Percentiles rank a stretch among this genome's conserved stretches.
phyloP scores from a whole-genome alignment of 2,888 invertebrate genomes.

The Autographa gamma region DNA sequence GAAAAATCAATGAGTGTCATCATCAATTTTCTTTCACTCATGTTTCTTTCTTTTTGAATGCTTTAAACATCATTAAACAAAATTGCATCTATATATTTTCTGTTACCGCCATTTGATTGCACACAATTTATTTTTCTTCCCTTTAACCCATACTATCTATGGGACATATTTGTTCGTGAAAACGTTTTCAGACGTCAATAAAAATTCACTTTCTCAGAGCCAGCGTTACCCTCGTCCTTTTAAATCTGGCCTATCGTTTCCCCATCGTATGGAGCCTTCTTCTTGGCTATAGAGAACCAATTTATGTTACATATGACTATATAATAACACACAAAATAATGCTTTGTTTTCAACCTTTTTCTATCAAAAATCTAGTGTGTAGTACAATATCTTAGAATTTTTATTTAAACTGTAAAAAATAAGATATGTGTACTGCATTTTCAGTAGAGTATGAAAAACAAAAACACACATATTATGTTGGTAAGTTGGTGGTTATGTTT shows the following conservation, averaged over 20 bases:
- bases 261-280: constrained; percentile 34
- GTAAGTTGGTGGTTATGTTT: too few relatives aligned
- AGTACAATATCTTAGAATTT: too few relatives aligned
- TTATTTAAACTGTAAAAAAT: too few relatives aligned
- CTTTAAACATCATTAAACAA: background rate
- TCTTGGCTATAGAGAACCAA: constrained; percentile 34
- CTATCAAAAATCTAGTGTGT: too few relatives aligned
- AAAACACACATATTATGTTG: too few relatives aligned
- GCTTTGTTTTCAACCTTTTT: too few relatives aligned
- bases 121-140: background rate
- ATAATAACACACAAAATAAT: constrained; percentile 28
- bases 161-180: constrained; percentile 38
- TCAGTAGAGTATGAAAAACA: too few relatives aligned
- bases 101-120: background rate
- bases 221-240: constrained; percentile 38
- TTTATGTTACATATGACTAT: constrained; percentile 43
- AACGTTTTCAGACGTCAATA: constrained; percentile 46
- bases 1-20: too few relatives aligned
- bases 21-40: too few relatives aligned
- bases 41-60: too few relatives aligned
- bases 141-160: constrained; percentile 17
- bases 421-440: too few relatives aligned
- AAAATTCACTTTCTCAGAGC: constrained; percentile 59
- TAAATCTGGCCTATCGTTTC: constrained; percentile 54
- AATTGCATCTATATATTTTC: background rate